Evolutionary conservation across 2,888 invertebrate genomes (phyloP), one percentile per base, ranked within the genome.

Genomic region (Diadegma fenestrale): DNA sequence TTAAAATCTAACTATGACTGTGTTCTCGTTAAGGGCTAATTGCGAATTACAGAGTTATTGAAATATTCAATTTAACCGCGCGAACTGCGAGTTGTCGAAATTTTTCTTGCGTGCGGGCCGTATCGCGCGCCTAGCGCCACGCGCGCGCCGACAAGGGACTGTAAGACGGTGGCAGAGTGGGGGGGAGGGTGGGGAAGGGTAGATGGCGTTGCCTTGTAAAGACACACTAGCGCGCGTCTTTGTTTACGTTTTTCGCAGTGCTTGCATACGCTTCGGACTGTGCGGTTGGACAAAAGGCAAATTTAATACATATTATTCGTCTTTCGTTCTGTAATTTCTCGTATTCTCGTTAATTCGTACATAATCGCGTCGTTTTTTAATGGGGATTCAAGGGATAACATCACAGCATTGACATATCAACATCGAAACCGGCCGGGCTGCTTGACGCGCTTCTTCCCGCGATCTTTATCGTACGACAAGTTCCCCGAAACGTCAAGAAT

Each of bases 391-490:
- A 90, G 91, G 93, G 91, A 91, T 92, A 91, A 93, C 92, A 93
- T 93, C 93, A 93, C 93, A 93, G 92, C 92, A 92, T 93, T 92
- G 90, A 91, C 90, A 92, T 92, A 92, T 93, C 92, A 92, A 93
- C 92, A 93, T 92, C 90, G 92, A 92, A 91, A 91, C 91, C 76
- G 82, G 64, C 91, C 76, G 82, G 64, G 41, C 73, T 41, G 41
- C 73, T 41, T 58, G 58, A 41, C 26, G 37, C 41, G 22, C 14
- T 33, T 51, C 22, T 75, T n/a, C 19, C 48, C 30, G 37, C 37
- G 14, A 33, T 48, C 63, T 45, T 45, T n/a, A 63, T 45, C 63
- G 22, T 26, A 14, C 43, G n/a, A 37, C 51, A 48, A n/a, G 10
- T 51, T 33, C 14, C n/a, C 10, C 33, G 33, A 5, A 71, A 43